Evolutionary conservation across 1,140 invertebrate genomes (phyloP), one percentile per base, ranked within the genome.

Genomic region (Dinothrombium tinctorium): DNA sequence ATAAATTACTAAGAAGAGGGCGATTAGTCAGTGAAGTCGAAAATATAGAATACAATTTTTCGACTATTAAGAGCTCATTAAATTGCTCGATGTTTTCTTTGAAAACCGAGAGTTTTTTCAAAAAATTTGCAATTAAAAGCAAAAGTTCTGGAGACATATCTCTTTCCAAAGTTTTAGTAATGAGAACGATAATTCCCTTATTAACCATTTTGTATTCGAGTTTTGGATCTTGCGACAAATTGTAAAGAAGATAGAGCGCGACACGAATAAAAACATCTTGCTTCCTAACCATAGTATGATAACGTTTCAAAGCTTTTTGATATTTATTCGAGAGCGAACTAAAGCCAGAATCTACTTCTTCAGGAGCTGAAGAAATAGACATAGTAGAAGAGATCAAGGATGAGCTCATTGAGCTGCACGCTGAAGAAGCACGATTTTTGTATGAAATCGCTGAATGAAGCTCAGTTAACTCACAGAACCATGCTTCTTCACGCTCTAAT

Each of bases 141-240:
- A 94, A 62, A 9, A 98, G 66, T 57, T 94, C 80, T 29, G 71
- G 69, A 53, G 83, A 50, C 31, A 21, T 33, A 20, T 75, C 70
- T 50, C 87, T 66, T 46, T 92, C 82, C 50, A 96, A 65, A 23
- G 75, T 74, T 51, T 77, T 78, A n/a, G 83, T 68, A 7, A 98
- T 64, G 56, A 92, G 69, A 21, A 70, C 70, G 2, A 94, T 74
- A 46, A 96, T 73, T 49, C 84, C 82, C 56, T 87, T 81, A 47
- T 84, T 83, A 5, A 79, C 70, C 81, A 99, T 96, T 67, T 98
- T 98, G 58, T 86, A 74, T 61, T 96, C 89, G 7, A 94, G 61
- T 38, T 62, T 80, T 12, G 78, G 67, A 62, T 95, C 89, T 59
- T 95, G 87, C 5, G 89, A 78, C 53, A 98, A 74, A 58, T 96